Evolutionary conservation across 2,113 vertebrate species (phyloP), one percentile per base, ranked within the genome.

Genomic region (Callorhinus ursinus): DNA sequence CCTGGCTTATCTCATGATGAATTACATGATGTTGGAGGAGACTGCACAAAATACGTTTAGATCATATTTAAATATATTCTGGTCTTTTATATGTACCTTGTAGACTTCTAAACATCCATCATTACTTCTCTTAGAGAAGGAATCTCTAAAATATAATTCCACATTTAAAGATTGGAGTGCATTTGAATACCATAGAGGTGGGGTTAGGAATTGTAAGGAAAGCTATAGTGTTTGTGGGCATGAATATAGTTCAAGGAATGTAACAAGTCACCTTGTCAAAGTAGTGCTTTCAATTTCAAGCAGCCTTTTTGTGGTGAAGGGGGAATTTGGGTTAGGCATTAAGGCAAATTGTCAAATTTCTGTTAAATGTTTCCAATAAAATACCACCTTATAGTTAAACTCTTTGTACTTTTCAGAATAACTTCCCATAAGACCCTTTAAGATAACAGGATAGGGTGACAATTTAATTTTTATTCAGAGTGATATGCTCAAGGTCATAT

Each of bases 231-330:
- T 84, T 96, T 91, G 22, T 96, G 82, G 31, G 7, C 7, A 24
- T 95, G 95, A 79, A 16, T 93, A 69, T 90, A 95, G 61, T 92
- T 83, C 61, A 93, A 79, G 79, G 81, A 94, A 79, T 92, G 65
- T 72, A 74, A 59, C 83, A 42, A 88, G 42, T 96, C 88, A 93
- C 94, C 36, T 96, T 93, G 46, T 90, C 80, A 90, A 87, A 93
- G 96, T 67, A 96, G 51, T 97, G 71, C 69, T 94, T 96, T 96
- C 85, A 67, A 82, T 96, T 90, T 95, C 28, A 96, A 84, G 53
- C 55, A 87, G 12, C 67, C 9, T 82, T 95, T 82, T 95, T 65
- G 59, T 67, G 18, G 11, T 28, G 46, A 39, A 22, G 11, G 33
- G 9, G 24, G 10, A 15, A 5, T 31, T 46, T 6, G 19, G 55